Conservation (phyloP, 2,888 invertebrate genomes). For the Neria commutata region DNA sequence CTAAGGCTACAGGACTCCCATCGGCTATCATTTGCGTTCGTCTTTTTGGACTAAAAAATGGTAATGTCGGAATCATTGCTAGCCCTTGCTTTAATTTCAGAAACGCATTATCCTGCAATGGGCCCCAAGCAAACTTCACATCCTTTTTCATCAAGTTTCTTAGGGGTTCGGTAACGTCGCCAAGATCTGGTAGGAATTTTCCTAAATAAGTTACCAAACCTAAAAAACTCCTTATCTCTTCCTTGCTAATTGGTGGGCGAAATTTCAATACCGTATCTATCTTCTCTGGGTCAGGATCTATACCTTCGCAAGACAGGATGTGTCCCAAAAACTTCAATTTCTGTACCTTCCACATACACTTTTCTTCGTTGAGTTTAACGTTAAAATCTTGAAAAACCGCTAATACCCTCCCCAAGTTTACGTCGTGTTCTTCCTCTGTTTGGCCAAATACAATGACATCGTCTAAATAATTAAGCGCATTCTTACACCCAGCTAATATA, state of each 20-base stretch:
- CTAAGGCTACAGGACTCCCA: too few relatives aligned
- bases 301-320: slow-evolving; percentile 26
- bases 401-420: slow-evolving; percentile 32
- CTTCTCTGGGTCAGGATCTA: slow-evolving; percentile 26
- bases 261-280: slow-evolving; percentile 32
- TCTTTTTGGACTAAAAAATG: slow-evolving; percentile 18
- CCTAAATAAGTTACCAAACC: slow-evolving; percentile 45
- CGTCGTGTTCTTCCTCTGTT: slow-evolving; percentile 41
- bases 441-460: too few relatives aligned
- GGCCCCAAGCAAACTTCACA: slow-evolving; percentile 36
- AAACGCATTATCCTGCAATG: slow-evolving; percentile 40
- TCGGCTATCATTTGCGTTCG: too few relatives aligned
- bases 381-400: slow-evolving; percentile 29
- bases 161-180: slow-evolving; percentile 9
- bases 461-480: slow-evolving; percentile 41
- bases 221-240: slow-evolving; percentile 42
- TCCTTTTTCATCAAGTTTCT: slow-evolving; percentile 40
- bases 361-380: slow-evolving; percentile 39
- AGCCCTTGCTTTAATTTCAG: slow-evolving; percentile 31
- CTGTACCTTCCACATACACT: slow-evolving; percentile 29
- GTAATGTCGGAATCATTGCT: too few relatives aligned
- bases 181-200: slow-evolving; percentile 16
- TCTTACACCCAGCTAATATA: slow-evolving; percentile 40
- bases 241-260: slow-evolving; percentile 33
- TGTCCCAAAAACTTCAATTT: slow-evolving; percentile 24